phyloP scores from a whole-genome alignment of 2,888 invertebrate species.

The Pollenia griseotomentosa region DNA sequence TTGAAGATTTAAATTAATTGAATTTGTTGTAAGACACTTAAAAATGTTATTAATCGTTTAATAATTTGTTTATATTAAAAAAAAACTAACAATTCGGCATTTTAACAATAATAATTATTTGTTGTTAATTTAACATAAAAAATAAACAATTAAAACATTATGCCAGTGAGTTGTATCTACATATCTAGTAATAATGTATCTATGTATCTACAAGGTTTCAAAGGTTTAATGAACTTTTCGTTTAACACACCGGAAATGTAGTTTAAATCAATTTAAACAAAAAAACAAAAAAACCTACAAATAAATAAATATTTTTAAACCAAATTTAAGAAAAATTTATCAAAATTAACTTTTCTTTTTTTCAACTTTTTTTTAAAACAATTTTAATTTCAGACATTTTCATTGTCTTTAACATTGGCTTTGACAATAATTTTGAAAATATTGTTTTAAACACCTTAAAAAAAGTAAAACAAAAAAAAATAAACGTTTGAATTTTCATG shows the following conservation, averaged over 20 bases:
- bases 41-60: neutral
- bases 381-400: neutral
- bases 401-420: slow-evolving; percentile 64
- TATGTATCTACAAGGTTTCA: slow-evolving; percentile 40
- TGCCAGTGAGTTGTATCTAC: neutral
- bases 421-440: slow-evolving; percentile 67
- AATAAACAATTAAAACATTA: slow-evolving; percentile 13
- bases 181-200: neutral
- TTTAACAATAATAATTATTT: neutral
- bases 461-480: neutral
- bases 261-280: slow-evolving; percentile 7
- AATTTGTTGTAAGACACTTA: neutral
- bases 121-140: slow-evolving; percentile 36
- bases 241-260: slow-evolving; percentile 58
- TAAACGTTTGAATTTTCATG: slow-evolving; percentile 12
- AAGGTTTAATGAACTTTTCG: slow-evolving; percentile 57
- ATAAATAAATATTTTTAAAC: slow-evolving; percentile 1
- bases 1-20: neutral
- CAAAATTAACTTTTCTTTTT: neutral
- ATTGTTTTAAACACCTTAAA: slow-evolving; percentile 21
- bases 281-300: neutral
- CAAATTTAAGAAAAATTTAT: neutral
- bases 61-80: neutral
- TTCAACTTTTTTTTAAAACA: slow-evolving; percentile 16
- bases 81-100: neutral